Conservation (phyloP, 2,113 vertebrate species). For the Uria lomvia region DNA sequence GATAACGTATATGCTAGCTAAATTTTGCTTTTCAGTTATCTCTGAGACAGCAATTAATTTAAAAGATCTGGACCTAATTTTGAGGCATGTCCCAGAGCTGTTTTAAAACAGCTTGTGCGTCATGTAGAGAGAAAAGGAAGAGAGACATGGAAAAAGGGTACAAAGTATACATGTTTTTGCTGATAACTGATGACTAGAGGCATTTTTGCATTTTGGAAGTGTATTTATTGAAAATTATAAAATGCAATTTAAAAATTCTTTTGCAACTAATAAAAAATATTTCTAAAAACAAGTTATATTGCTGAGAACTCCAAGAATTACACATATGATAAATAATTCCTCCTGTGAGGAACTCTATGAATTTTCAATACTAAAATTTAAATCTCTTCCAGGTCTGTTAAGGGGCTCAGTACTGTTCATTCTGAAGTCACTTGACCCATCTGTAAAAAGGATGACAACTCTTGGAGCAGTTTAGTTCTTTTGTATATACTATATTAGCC, state of each 20-base stretch:
- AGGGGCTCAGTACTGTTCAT: not conserved
- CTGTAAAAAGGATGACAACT: not conserved
- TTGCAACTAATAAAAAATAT: not conserved
- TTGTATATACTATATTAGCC: not conserved
- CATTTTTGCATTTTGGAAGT: not conserved
- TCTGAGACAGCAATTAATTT: conserved; percentile 69
- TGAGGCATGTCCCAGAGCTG: conserved; percentile 27
- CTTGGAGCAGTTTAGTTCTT: not conserved
- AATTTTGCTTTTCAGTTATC: conserved; percentile 52
- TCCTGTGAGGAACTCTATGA: not conserved
- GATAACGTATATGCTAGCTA: not conserved
- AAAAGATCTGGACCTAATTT: conserved; percentile 71
- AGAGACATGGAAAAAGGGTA: not conserved
- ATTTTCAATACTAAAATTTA: not conserved
- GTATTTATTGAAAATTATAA: not conserved
- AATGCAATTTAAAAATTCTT: not conserved
- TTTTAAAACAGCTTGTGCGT: not conserved
- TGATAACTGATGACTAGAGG: not conserved
- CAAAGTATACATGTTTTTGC: not conserved
- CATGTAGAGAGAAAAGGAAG: not conserved
- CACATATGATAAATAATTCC: not conserved
- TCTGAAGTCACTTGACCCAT: not conserved
- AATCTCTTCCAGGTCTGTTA: not conserved
- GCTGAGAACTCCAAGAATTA: not conserved
- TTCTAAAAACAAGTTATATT: not conserved